Evolutionary conservation across 2,113 vertebrate genomes (phyloP).

Genomic region (Corythornis madagascariensis): DNA sequence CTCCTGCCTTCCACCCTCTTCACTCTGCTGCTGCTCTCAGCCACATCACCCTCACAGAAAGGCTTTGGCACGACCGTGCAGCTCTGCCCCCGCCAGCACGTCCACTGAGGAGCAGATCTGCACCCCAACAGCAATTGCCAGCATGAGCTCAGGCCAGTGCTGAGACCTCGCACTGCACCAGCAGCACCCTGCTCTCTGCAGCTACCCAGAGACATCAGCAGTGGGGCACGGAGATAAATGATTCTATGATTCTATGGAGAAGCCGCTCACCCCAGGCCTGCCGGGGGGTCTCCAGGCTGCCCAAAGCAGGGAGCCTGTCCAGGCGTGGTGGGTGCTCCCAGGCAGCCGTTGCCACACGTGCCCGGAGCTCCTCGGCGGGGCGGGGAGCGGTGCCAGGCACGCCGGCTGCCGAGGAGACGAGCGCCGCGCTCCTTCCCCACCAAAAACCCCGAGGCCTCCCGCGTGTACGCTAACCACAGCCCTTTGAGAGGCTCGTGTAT

Average conservation of each 20-base stretch:
- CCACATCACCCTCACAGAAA: neutral
- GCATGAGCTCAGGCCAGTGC: neutral
- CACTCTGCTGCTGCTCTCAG: neutral
- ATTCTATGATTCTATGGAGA: neutral
- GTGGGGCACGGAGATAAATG: accelerated
- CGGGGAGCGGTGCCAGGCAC: conserved; percentile 16
- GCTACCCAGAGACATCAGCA: accelerated
- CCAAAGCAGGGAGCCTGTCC: accelerated
- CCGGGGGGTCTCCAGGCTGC: accelerated
- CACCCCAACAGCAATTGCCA: accelerated
- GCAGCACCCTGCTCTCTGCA: accelerated
- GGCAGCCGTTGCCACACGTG: neutral
- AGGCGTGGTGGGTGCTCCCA: accelerated
- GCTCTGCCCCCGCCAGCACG: neutral
- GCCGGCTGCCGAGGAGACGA: neutral
- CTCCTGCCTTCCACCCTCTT: neutral
- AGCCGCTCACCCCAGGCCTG: neutral
- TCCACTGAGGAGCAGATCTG: accelerated
- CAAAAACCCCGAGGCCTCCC: conserved; percentile 89
- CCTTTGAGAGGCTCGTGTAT: conserved; percentile 97
- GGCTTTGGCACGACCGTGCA: accelerated
- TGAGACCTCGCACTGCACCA: accelerated
- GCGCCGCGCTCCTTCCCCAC: conserved; percentile 75
- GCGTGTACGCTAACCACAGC: conserved; percentile 95
- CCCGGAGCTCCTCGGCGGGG: neutral